A percentile compares a stretch with the other conserved stretches of the same genome.
Evolutionary conservation across 2,113 vertebrate species (phyloP).

Genomic region (Ameiurus melas): DNA sequence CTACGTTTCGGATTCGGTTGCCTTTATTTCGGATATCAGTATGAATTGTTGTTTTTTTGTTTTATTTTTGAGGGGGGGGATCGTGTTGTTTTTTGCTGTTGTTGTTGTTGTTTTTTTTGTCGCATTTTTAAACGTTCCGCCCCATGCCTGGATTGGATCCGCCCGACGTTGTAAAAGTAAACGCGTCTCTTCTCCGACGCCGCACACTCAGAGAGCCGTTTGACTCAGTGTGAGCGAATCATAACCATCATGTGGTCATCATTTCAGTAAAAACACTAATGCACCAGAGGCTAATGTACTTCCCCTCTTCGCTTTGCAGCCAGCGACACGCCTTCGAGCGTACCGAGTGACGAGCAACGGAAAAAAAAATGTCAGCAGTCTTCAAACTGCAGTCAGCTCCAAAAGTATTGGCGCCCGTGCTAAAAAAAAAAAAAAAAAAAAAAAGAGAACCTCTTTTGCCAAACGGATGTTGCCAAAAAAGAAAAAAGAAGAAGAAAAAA

Average conservation of each 20-base stretch:
- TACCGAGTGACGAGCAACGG: neutral
- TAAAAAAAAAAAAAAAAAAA: neutral
- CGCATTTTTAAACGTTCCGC: no score
- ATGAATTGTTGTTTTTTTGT: no score
- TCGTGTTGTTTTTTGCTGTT: neutral
- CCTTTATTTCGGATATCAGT: no score
- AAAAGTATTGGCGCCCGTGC: neutral
- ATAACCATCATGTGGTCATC: slow-evolving; percentile 31
- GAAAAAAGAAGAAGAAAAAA: neutral
- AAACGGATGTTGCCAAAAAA: neutral
- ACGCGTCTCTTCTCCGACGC: neutral
- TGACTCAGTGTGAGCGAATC: slow-evolving; percentile 5
- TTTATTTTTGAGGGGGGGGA: neutral
- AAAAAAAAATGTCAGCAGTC: slow-evolving; percentile 10
- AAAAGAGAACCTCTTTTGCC: neutral
- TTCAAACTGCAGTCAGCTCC: neutral
- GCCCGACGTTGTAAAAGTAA: neutral
- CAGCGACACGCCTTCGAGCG: neutral
- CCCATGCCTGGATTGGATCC: no score
- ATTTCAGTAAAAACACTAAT: slow-evolving; percentile 23
- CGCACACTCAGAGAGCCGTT: neutral
- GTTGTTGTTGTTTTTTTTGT: no score
- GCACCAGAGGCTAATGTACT: slow-evolving; percentile 23
- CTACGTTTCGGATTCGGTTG: no score
- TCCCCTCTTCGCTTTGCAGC: neutral